phyloP scores from a whole-genome alignment of 1,140 invertebrate species.

The Nautilus pompilius region DNA sequence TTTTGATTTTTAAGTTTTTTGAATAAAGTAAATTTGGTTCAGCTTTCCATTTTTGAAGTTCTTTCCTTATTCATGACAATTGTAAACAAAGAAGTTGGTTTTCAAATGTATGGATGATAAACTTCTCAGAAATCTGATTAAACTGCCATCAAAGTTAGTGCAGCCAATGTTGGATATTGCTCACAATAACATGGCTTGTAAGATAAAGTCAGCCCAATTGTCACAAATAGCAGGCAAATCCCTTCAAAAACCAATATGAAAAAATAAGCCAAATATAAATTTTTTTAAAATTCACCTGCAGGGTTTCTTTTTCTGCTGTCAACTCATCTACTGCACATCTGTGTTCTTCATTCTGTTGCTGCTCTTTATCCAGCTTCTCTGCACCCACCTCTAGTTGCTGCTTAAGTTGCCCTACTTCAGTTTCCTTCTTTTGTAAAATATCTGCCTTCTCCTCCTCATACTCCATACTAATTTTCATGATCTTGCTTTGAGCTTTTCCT shows the following conservation, averaged over 20 bases:
- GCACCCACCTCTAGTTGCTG: constrained; percentile 26
- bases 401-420: constrained; percentile 44
- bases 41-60: too few species aligned
- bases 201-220: too few species aligned
- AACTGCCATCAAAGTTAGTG: too few species aligned
- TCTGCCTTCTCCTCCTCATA: constrained; percentile 48
- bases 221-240: too few species aligned
- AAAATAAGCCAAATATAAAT: neutral
- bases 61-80: too few species aligned
- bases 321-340: constrained; percentile 45
- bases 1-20: too few species aligned
- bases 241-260: neutral
- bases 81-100: too few species aligned
- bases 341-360: constrained; percentile 40
- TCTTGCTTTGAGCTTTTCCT: constrained; percentile 39
- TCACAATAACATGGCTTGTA: too few species aligned
- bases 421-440: constrained; percentile 39
- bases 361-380: constrained; percentile 35
- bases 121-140: too few species aligned
- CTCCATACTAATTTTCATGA: constrained; percentile 34
- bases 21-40: too few species aligned
- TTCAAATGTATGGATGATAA: too few species aligned
- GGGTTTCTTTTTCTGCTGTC: constrained; percentile 39
- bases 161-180: too few species aligned
- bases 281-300: constrained; percentile 27